Conservation (phyloP, 2,888 invertebrate species). For the Prosopocoilus inquinatus region DNA sequence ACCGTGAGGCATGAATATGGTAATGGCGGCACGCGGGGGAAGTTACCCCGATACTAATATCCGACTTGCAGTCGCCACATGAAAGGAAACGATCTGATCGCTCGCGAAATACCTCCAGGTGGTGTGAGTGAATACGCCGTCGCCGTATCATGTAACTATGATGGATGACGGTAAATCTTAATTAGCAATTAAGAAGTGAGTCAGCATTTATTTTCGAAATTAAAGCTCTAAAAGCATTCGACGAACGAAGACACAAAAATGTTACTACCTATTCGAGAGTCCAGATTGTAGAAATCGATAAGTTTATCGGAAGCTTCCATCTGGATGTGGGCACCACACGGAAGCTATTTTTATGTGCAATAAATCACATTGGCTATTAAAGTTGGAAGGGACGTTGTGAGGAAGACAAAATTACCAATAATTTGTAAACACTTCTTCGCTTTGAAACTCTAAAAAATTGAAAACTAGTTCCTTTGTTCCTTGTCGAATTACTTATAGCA, state of each 20-base stretch:
- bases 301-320: neutral
- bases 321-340: conserved; percentile 19
- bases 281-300: conserved; percentile 16
- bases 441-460: neutral
- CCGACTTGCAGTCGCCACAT: conserved; percentile 23
- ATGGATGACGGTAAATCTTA: no score
- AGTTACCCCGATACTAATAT: conserved; percentile 29
- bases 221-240: no score
- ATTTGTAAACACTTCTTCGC: conserved; percentile 2
- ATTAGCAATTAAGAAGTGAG: no score
- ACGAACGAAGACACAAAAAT: no score
- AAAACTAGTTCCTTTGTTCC: no score
- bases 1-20: conserved; percentile 39
- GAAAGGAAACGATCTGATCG: conserved; percentile 15
- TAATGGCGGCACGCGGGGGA: conserved; percentile 32
- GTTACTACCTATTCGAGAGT: conserved; percentile 13
- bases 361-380: conserved; percentile 26
- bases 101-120: neutral
- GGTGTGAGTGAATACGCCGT: no score
- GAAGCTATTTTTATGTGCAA: conserved; percentile 23
- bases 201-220: no score
- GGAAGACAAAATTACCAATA: conserved; percentile 1
- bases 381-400: conserved; percentile 11
- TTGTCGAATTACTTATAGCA: no score
- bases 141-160: no score